Evolutionary conservation across 2,797 vertebrate genomes (phyloP).

Genomic region (Eospalax fontanierii): DNA sequence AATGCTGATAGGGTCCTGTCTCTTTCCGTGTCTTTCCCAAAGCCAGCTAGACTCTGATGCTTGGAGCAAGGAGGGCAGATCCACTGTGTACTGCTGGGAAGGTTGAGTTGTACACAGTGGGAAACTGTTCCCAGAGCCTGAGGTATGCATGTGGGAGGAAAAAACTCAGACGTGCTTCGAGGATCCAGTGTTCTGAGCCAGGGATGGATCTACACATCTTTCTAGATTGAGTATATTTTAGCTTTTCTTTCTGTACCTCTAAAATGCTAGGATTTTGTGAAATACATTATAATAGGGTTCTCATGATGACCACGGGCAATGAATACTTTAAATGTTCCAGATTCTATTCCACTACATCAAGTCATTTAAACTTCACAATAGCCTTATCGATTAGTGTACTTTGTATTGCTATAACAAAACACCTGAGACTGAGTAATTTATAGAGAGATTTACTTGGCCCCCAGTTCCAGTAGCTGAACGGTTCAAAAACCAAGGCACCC

Average conservation of each 20-base stretch:
- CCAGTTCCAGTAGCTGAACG: too few species aligned
- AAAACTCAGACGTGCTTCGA: neutral
- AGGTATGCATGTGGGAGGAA: neutral
- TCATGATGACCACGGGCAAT: neutral
- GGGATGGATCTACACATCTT: too few species aligned
- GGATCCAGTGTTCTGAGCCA: neutral
- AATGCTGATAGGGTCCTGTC: neutral
- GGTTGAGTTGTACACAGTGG: fast-evolving
- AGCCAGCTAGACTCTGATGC: neutral
- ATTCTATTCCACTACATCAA: slow-evolving; percentile 32
- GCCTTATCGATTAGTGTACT: neutral
- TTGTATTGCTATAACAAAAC: slow-evolving; percentile 1
- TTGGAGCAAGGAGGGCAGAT: neutral
- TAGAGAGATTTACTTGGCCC: neutral
- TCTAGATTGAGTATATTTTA: neutral
- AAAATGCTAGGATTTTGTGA: neutral
- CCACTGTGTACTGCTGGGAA: fast-evolving
- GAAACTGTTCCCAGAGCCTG: neutral
- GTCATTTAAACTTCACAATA: slow-evolving; percentile 28
- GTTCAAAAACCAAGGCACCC: neutral
- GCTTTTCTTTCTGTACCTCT: neutral
- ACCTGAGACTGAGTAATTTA: neutral
- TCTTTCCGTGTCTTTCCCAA: neutral
- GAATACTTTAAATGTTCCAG: neutral
- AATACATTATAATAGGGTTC: neutral